A percentile compares a stretch with the other conserved stretches of the same genome.
phyloP scores from a whole-genome alignment of 2,113 vertebrate genomes.

The Nicator chloris region DNA sequence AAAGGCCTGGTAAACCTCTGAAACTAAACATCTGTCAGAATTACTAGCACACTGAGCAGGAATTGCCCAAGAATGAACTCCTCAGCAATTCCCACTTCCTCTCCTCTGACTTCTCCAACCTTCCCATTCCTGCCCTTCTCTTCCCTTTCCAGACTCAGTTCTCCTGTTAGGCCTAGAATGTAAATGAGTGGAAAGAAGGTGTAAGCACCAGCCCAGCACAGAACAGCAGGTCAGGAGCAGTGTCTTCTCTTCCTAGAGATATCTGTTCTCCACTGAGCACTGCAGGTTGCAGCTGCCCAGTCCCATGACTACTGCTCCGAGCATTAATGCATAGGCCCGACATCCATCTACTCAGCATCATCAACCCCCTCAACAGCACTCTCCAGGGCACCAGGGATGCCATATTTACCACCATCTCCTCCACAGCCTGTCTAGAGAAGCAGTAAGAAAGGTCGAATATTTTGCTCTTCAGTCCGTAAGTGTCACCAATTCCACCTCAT shows the following conservation, averaged over 20 bases:
- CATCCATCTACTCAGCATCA: neutral
- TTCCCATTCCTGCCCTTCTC: neutral
- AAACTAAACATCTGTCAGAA: neutral
- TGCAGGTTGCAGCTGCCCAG: neutral
- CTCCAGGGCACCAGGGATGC: neutral
- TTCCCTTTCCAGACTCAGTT: neutral
- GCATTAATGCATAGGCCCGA: neutral
- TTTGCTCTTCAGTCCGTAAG: neutral
- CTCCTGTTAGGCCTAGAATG: neutral
- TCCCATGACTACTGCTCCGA: rapidly evolving
- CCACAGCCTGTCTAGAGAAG: neutral
- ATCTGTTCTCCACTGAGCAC: neutral
- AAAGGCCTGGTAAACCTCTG: neutral
- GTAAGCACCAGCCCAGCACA: neutral
- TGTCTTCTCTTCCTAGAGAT: neutral
- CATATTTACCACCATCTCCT: neutral
- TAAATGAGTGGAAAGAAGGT: neutral
- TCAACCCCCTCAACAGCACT: neutral
- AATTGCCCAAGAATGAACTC: neutral
- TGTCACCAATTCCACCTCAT: neutral
- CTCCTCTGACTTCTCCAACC: neutral
- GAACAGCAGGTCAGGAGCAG: neutral
- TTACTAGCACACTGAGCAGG: neutral
- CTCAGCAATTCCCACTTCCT: neutral
- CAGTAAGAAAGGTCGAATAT: neutral